Evolutionary conservation across 2,888 invertebrate species (phyloP).

Genomic region (Altica lythri): DNA sequence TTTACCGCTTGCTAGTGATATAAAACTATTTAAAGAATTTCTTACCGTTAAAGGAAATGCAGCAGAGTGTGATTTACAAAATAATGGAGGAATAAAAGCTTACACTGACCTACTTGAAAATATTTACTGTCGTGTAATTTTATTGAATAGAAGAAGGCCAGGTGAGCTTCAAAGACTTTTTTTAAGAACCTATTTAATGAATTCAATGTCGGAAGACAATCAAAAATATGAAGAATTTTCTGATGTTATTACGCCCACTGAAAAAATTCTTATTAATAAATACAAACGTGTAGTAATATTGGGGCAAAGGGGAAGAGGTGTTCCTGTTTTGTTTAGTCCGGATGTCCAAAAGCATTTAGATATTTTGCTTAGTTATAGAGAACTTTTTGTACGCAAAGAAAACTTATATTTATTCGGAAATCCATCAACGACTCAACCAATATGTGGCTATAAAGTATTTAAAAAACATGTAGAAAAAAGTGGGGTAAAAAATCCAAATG

Average conservation of each 20-base stretch:
- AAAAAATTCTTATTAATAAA: conserved; percentile 20
- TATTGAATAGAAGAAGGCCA: conserved; percentile 35
- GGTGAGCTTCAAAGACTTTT: background rate
- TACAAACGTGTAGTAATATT: conserved; percentile 24
- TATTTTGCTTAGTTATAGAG: conserved; percentile 13
- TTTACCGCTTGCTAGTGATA: background rate
- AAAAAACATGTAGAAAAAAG: too few relatives aligned
- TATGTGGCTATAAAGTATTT: too few relatives aligned
- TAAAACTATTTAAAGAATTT: background rate
- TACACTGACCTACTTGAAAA: conserved; percentile 34
- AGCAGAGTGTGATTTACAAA: conserved; percentile 24
- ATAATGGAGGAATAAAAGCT: conserved; percentile 28
- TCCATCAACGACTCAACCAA: too few relatives aligned
- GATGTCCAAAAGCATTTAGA: conserved; percentile 38
- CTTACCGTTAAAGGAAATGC: background rate
- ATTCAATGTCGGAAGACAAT: too few relatives aligned
- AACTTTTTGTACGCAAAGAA: conserved; percentile 8
- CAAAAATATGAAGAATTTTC: conserved; percentile 29
- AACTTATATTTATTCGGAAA: conserved; percentile 28
- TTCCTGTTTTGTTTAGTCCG: conserved; percentile 23
- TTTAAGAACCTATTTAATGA: background rate
- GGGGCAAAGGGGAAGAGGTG: conserved; percentile 18
- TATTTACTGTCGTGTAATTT: conserved; percentile 38
- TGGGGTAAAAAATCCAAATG: too few relatives aligned
- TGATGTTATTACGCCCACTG: conserved; percentile 35